These are phyloP conservation scores for Drosophila austrosaltans DNA, from an alignment of 2,888 invertebrate species.

Conservation along the genomic window DNA sequence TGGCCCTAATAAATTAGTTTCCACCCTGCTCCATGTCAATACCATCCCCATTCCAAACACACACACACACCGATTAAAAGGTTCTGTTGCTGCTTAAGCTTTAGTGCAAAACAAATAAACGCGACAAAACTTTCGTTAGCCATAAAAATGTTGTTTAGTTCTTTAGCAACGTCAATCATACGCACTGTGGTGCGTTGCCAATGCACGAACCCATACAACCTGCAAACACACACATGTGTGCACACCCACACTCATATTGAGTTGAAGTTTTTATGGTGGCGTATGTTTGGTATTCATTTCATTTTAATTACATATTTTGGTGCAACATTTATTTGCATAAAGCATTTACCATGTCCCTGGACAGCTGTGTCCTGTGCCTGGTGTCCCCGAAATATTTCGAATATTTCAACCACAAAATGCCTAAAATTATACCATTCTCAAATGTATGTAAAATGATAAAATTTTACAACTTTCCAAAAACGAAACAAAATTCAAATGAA, in stretches of 20 bases:
- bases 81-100: conserved; percentile 35
- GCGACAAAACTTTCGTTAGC: conserved; percentile 35
- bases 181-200: conserved; percentile 30
- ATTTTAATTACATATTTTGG: conserved; percentile 47
- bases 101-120: conserved; percentile 65
- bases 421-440: conserved; percentile 39
- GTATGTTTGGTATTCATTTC: conserved; percentile 19
- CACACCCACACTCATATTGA: not conserved
- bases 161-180: conserved; percentile 49
- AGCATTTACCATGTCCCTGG: conserved; percentile 40
- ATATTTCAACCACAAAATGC: conserved; percentile 36
- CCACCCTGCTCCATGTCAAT: not conserved
- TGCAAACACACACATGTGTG: conserved; percentile 17
- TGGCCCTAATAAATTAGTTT: conserved; percentile 73
- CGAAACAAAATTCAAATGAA: conserved; percentile 36
- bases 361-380: conserved; percentile 35
- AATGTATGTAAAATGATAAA: conserved; percentile 32
- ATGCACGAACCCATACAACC: conserved; percentile 19
- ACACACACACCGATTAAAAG: not conserved
- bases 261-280: conserved; percentile 19
- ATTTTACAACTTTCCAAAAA: conserved; percentile 28
- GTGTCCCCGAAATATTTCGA: conserved; percentile 8
- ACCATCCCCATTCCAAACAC: not conserved
- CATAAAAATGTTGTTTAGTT: conserved; percentile 12
- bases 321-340: conserved; percentile 45